Evolutionary conservation across 2,888 invertebrate species (phyloP).

Genomic region (Mayetiola destructor): DNA sequence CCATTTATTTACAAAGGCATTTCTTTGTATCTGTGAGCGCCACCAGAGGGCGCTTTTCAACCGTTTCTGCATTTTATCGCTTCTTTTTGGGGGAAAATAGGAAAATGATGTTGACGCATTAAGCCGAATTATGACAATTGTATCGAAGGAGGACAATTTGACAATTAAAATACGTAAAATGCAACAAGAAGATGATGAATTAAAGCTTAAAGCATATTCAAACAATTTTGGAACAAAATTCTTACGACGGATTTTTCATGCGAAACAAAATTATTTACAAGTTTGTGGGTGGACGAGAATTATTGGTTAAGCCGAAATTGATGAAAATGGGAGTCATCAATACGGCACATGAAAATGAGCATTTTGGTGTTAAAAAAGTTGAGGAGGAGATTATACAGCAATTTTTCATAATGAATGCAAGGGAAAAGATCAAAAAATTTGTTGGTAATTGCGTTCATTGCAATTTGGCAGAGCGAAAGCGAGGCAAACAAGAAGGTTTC

Average conservation of each 20-base stretch:
- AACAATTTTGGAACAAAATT: slow-evolving; percentile 11
- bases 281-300: slow-evolving; percentile 14
- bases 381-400: slow-evolving; percentile 23
- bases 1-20: too few relatives aligned
- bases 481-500: slow-evolving; percentile 26
- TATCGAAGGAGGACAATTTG: neutral
- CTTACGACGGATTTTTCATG: neutral
- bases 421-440: slow-evolving; percentile 13
- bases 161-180: neutral
- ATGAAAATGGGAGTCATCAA: slow-evolving; percentile 28
- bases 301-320: slow-evolving; percentile 25
- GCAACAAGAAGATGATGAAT: slow-evolving; percentile 14
- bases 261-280: slow-evolving; percentile 17
- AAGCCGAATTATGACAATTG: slow-evolving; percentile 20
- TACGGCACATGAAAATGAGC: slow-evolving; percentile 26
- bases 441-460: slow-evolving; percentile 18
- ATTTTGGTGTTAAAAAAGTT: slow-evolving; percentile 25
- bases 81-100: too few relatives aligned
- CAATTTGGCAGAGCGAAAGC: slow-evolving; percentile 20
- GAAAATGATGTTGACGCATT: slow-evolving; percentile 26
- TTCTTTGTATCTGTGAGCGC: too few relatives aligned
- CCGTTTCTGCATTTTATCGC: too few relatives aligned
- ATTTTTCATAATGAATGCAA: slow-evolving; percentile 21
- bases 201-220: slow-evolving; percentile 20
- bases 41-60: too few relatives aligned